A percentile compares a stretch with the other conserved stretches of the same genome.
Conservation (phyloP, 2,888 invertebrate species). For the Strigamia crassipes region DNA sequence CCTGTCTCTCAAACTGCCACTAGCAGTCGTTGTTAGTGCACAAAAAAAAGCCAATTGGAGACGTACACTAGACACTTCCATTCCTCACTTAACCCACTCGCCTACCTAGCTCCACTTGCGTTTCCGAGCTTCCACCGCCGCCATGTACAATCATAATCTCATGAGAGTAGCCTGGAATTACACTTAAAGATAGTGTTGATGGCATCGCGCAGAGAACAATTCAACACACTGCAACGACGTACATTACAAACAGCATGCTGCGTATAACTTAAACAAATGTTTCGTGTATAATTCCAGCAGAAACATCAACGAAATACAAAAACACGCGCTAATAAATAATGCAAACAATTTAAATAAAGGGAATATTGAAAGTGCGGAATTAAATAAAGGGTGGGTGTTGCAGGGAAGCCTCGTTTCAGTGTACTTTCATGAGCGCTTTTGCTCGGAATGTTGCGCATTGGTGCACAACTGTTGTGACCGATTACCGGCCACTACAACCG, state of each 20-base stretch:
- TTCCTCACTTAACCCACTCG: not conserved
- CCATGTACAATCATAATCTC: not conserved
- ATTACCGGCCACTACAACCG: no score
- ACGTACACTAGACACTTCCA: not conserved
- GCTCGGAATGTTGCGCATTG: no score
- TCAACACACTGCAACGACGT: not conserved
- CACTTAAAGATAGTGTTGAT: not conserved
- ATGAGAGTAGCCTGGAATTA: not conserved
- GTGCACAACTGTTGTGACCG: no score
- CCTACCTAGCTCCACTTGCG: not conserved
- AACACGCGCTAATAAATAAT: no score
- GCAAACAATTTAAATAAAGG: no score
- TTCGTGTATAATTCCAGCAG: not conserved
- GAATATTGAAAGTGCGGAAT: no score
- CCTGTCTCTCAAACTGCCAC: not conserved
- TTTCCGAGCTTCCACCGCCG: not conserved
- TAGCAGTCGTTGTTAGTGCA: not conserved
- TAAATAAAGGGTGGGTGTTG: no score
- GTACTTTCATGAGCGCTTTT: no score
- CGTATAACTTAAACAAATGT: not conserved
- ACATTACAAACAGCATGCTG: not conserved
- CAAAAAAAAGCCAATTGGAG: not conserved
- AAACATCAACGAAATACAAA: not conserved
- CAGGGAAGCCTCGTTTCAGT: no score
- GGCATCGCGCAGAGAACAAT: slow-evolving; percentile 14